These are phyloP conservation scores for Taeniopygia guttata DNA, from an alignment of 2,797 vertebrate species.

Conservation along the genomic window DNA sequence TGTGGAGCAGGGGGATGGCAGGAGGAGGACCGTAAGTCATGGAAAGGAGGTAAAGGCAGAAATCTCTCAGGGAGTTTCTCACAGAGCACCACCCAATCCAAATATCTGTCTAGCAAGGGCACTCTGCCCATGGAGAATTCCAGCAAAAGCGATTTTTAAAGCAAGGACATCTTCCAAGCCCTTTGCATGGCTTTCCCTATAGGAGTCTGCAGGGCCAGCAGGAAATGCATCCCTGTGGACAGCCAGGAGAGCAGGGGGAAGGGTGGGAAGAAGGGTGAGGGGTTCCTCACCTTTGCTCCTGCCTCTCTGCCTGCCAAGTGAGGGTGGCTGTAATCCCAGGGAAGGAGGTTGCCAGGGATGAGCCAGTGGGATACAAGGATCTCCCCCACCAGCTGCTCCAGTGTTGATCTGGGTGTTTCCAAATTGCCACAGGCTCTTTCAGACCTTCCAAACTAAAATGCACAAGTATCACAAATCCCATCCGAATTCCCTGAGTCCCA, in stretches of 20 bases:
- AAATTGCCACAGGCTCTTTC: not conserved
- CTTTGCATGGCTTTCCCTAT: not conserved
- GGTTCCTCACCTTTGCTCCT: not conserved
- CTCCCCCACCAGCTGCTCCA: not conserved
- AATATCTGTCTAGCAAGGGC: not conserved
- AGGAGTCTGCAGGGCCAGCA: not conserved
- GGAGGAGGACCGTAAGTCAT: not conserved
- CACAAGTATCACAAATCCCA: not conserved
- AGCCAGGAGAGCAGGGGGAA: not conserved
- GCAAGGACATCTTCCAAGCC: not conserved
- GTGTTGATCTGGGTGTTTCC: not conserved
- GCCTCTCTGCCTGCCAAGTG: rapidly evolving
- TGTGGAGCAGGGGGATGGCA: not conserved
- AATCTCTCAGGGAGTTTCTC: not conserved
- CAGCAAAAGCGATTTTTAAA: not conserved
- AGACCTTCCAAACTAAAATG: not conserved
- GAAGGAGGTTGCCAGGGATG: not conserved
- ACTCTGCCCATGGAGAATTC: not conserved
- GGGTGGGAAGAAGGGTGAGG: not conserved
- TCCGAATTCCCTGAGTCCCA: not conserved
- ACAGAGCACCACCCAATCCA: rapidly evolving
- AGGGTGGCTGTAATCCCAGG: not conserved
- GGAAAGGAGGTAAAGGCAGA: not conserved
- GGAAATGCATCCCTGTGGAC: not conserved
- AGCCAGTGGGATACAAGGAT: rapidly evolving